These are phyloP conservation scores for Pterocles burchelli DNA, from an alignment of 2,113 vertebrate genomes.

Conservation along the genomic window DNA sequence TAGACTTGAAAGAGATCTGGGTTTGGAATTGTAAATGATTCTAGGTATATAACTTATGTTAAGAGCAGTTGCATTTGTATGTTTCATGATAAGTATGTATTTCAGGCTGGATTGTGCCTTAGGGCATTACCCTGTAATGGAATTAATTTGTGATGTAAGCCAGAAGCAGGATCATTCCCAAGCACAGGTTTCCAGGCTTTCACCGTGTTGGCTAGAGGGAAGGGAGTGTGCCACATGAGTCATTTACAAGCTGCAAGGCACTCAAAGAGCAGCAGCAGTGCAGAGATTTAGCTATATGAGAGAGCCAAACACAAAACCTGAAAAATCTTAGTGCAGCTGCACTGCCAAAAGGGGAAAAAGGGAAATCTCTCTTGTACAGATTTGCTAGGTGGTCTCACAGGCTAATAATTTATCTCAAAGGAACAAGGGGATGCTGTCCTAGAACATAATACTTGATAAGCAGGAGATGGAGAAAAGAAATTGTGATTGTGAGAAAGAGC, in stretches of 20 bases:
- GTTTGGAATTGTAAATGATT: neutral
- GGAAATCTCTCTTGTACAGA: neutral
- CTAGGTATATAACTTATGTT: neutral
- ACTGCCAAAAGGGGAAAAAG: neutral
- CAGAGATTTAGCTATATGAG: neutral
- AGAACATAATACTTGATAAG: neutral
- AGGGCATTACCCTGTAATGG: neutral
- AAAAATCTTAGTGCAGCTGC: neutral
- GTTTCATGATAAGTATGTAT: neutral
- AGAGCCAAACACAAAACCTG: neutral
- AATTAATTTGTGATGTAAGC: neutral
- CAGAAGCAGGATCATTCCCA: neutral
- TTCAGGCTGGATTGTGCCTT: slow-evolving; percentile 1
- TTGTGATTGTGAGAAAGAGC: neutral
- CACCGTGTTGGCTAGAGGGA: neutral
- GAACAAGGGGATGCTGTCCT: neutral
- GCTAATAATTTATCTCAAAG: neutral
- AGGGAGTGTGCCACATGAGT: neutral
- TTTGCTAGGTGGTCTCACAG: neutral
- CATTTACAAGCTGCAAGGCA: neutral
- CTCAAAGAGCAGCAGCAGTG: neutral
- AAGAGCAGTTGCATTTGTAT: neutral
- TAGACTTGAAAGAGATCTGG: neutral
- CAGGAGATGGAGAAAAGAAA: neutral
- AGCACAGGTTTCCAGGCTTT: neutral